These are phyloP conservation scores for Uloborus plumipes DNA, from an alignment of 2,888 invertebrate species.

Conservation along the genomic window DNA sequence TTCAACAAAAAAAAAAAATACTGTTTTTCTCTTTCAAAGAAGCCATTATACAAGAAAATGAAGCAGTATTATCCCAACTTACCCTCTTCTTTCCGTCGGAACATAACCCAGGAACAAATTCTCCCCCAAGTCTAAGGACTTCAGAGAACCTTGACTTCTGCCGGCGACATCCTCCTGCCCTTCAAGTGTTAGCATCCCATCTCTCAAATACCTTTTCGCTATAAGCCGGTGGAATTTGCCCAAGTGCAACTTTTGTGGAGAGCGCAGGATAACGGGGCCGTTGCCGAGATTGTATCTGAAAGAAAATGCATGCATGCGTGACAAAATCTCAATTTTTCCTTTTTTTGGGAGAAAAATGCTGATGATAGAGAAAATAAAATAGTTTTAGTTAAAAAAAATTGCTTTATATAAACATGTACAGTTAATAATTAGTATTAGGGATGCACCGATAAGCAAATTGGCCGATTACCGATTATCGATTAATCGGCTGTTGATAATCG, in stretches of 20 bases:
- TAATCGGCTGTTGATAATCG: too few species aligned
- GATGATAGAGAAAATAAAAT: too few species aligned
- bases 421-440: not conserved
- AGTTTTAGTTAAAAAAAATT: too few species aligned
- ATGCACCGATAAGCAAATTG: too few species aligned
- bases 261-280: slow-evolving; percentile 82
- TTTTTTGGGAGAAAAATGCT: too few species aligned
- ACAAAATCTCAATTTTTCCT: too few species aligned
- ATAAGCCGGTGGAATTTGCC: slow-evolving; percentile 84
- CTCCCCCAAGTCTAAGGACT: slow-evolving; percentile 85
- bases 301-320: slow-evolving; percentile 1
- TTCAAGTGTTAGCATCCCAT: slow-evolving; percentile 86
- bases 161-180: slow-evolving; percentile 84
- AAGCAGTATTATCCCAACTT: slow-evolving; percentile 68
- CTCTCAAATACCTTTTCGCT: slow-evolving; percentile 82
- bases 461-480: too few species aligned
- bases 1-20: too few species aligned
- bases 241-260: slow-evolving; percentile 81
- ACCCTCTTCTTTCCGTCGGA: slow-evolving; percentile 83
- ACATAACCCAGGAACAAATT: slow-evolving; percentile 86
- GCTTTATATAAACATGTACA: not conserved
- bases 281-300: slow-evolving; percentile 84
- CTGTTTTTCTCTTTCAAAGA: not conserved
- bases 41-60: slow-evolving; percentile 12
- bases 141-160: slow-evolving; percentile 83